Base-by-base conservation (phyloP, 2,888 invertebrate genomes). In the Parnassius orleans region DNA sequence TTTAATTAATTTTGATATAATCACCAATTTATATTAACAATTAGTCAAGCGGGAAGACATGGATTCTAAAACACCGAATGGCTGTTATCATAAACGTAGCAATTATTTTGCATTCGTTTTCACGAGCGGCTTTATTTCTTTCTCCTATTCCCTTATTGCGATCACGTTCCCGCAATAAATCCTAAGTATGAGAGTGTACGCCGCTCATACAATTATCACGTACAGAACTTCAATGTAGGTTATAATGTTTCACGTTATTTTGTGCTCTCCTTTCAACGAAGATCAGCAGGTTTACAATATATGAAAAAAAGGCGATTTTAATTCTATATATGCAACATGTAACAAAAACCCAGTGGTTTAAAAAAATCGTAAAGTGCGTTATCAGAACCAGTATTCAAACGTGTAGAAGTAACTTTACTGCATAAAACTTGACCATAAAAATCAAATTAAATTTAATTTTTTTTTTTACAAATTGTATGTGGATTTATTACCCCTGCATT, bases 221-320 rank as follows among this genome's bases (percentile, higher is more conserved):
- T 79, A 73, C 75, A 50, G 65, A 71, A 53, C 71, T 69, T 74
- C 80, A 73, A 73, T 78, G 76, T 74, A 69, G 74, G 78, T 74
- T 80, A 77, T 82, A 80, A 83, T 77, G 77, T 76, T 72, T 67
- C 71, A 70, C 78, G 78, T 79, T 76, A 78, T 79, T 79, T 72
- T 72, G 72, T 75, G 72, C 75, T 73, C 72, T 72, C 72, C 76
- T 75, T 71, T 69, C 68, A 69, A 15, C 14, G 14, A 1, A 14
- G 3, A 57, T 44, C 12, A 33, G n/a, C 10, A 33, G 54, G 33
- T 55, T 50, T 60, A 12, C 51, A 10, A 42, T 53, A 43, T 19
- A 19, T 19, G 19, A 19, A 19, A 19, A 19, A 2, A 19, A 24
- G 24, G 24, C 24, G 3, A 24, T 3, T 24, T 24, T 24, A 24